phyloP scores from a whole-genome alignment of 2,797 vertebrate genomes.

The Alfaro cultratus region DNA sequence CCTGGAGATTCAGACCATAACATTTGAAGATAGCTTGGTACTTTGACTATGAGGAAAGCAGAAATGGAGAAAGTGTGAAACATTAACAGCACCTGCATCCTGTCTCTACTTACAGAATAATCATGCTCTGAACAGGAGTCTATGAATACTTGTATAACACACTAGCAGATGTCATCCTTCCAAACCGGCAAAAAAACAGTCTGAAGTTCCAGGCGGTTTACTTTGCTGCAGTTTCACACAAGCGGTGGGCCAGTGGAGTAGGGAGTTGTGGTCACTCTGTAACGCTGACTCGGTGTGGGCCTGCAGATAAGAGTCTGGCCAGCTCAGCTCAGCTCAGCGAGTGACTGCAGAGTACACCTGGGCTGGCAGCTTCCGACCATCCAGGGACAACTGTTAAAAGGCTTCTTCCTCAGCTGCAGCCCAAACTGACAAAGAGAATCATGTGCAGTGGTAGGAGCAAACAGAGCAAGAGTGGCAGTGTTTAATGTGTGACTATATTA shows the following conservation, averaged over 20 bases:
- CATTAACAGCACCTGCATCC: constrained; percentile 30
- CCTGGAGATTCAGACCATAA: constrained; percentile 61
- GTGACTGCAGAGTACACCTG: constrained; percentile 73
- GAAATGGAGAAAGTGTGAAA: constrained; percentile 38
- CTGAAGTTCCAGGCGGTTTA: constrained; percentile 31
- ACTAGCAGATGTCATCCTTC: constrained; percentile 6
- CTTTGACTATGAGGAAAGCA: constrained; percentile 34
- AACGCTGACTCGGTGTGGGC: constrained; percentile 28
- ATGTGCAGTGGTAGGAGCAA: constrained; percentile 41
- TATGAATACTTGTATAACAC: not conserved
- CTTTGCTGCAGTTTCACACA: constrained; percentile 25
- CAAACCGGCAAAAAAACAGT: constrained; percentile 24
- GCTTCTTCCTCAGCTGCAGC: constrained; percentile 53
- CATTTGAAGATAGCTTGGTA: constrained; percentile 47
- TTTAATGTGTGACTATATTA: constrained; percentile 56
- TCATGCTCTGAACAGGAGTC: constrained; percentile 15
- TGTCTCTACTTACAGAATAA: constrained; percentile 9
- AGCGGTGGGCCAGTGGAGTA: constrained; percentile 24
- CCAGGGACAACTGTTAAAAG: constrained; percentile 63
- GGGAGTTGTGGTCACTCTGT: constrained; percentile 33
- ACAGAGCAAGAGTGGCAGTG: constrained; percentile 48
- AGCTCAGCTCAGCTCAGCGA: constrained; percentile 45
- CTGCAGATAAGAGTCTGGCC: constrained; percentile 37
- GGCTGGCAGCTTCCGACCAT: constrained; percentile 65
- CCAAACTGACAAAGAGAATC: constrained; percentile 71